Base-by-base conservation (phyloP, 2,888 invertebrate species). In the Latheticus oryzae region DNA sequence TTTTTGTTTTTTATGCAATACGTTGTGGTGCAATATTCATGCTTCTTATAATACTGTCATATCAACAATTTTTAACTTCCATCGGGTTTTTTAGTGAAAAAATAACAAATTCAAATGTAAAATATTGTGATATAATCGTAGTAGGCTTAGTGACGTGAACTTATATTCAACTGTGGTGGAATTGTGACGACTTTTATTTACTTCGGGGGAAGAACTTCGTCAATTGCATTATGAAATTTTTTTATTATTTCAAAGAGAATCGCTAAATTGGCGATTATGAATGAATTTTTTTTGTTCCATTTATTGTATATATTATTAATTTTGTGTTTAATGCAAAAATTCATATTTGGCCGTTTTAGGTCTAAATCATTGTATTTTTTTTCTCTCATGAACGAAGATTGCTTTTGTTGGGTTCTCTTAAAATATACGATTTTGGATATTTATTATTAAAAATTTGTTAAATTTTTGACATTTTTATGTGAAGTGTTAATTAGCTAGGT, bases 401-500 rank as follows among this genome's bases (percentile, higher is more conserved):
- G 23, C 33, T 58, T 58, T 47, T 58, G 48, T 58, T 58, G 45
- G 54, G 59, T 59, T 45, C 17, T 50, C 43, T 55, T 59, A 42
- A 42, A 55, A 51, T 47, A 47, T 30, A 28, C 17, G 19, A 43
- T 11, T 45, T 37, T 28, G 33, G 19, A 57, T 21, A 48, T 33
- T n/a, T n/a, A n/a, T n/a, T n/a, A n/a, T 45, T 26, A 24, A 30
- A 24, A 43, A 50, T 50, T 33, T 50, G 57, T 61, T 58, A 43
- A 61, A 57, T 38, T 55, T n/a, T 58, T 61, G 58, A 61, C 54
- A 58, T 58, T 66, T 67, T 63, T 69, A 62, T 64, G 64, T 66
- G 59, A 60, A 68, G 60, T 69, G 69, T 71, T 73, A 64, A 60
- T 19, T 70, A 71, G 70, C 53, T 68, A 72, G 71, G 58, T 68